Base-by-base conservation (phyloP, 2,888 invertebrate species). In the Tinea semifulvella region DNA sequence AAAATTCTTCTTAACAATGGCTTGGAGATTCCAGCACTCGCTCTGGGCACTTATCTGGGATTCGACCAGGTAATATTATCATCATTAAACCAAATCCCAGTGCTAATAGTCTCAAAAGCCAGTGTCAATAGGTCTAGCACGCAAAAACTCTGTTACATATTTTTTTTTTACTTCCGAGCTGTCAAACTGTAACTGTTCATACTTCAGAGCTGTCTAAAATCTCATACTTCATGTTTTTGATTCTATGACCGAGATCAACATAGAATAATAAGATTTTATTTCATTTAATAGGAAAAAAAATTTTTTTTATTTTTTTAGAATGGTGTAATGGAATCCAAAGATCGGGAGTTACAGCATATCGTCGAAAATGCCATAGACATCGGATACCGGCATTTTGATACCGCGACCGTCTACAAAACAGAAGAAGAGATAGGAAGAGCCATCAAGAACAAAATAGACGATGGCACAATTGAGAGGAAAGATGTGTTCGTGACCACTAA, bases 401-500 rank as follows among this genome's bases (percentile, higher is more conserved):
- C 84, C 0, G 84, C 85, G 0, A 47, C 58, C n/a, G 65, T 80
- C n/a, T 85, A 84, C 46, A 55, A 57, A 1, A 83, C 83, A 0
- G 85, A 85, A 47, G 55, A 55, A 1, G 76, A 81, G 44, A 52
- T 84, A 0, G 84, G 84, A 0, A 65, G 65, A 22, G 84, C 68
- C 1, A 48, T 84, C 1, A 55, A 57, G 1, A 63, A 59, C 49
- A 82, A 79, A 55, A 68, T 84, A 0, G 53, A 56, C 0, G 68
- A 75, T 10, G 80, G 81, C 0, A 59, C 51, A 0, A 56, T 84
- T 0, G 65, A 52, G n/a, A 69, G 84, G 28, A 74, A 75, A 16
- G 82, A 84, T 5, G 31, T 84, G 0, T 85, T 84, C 52, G 48
- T 85, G 8, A 83, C 84, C 1, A 83, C 83, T 2, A 84, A 85